phyloP scores from a whole-genome alignment of 2,113 vertebrate genomes.

The Ia io region DNA sequence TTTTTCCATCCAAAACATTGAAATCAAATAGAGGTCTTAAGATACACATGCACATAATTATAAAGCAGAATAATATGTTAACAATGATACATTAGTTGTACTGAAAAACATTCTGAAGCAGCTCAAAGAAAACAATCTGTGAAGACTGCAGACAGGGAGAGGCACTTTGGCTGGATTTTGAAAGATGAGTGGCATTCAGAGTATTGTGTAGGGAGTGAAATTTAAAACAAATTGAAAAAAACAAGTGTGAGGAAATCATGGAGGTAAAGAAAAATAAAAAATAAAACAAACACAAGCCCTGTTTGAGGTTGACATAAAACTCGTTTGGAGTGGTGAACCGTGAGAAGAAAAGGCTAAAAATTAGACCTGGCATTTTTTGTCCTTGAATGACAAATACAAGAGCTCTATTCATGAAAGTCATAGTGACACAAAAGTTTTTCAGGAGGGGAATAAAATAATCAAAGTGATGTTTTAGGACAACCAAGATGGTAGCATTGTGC shows the following conservation, averaged over 20 bases:
- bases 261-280: not conserved
- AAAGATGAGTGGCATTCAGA: not conserved
- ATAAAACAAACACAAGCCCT: not conserved
- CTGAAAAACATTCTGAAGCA: conserved; percentile 15
- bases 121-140: not conserved
- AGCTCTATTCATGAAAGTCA: not conserved
- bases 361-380: not conserved
- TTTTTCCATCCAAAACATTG: conserved; percentile 27
- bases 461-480: not conserved
- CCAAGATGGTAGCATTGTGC: not conserved
- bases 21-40: conserved; percentile 4
- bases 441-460: not conserved
- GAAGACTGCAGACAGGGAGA: not conserved
- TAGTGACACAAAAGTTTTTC: not conserved
- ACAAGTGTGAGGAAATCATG: not conserved
- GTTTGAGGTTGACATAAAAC: not conserved
- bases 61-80: not conserved
- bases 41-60: not conserved
- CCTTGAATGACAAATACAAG: not conserved
- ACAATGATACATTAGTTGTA: conserved; percentile 8
- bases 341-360: not conserved
- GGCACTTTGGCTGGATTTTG: not conserved
- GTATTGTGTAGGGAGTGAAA: not conserved
- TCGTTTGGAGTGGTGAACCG: not conserved
- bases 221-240: not conserved